Evolutionary conservation across 2,888 invertebrate genomes (phyloP).

Genomic region (Parnassius glacialis): DNA sequence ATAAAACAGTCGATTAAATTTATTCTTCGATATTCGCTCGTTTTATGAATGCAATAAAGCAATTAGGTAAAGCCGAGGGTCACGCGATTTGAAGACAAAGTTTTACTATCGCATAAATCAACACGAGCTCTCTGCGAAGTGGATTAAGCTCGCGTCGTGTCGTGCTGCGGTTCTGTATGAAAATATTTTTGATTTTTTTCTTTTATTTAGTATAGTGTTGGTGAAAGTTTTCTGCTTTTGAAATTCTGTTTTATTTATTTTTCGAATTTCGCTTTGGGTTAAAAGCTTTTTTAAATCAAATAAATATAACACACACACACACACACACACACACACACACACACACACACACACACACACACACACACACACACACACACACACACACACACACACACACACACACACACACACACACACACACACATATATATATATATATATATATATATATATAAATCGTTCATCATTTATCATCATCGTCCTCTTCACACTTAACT

Average conservation of each 20-base stretch:
- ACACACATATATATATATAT: no score
- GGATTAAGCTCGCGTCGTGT: slow-evolving; percentile 19
- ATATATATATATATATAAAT: no score
- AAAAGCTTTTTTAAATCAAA: no score
- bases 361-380: no score
- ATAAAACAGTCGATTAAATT: slow-evolving; percentile 20
- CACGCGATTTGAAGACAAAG: slow-evolving; percentile 23
- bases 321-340: no score
- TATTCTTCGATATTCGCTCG: slow-evolving; percentile 18
- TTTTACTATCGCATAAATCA: slow-evolving; percentile 26
- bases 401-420: no score
- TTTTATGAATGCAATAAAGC: slow-evolving; percentile 27
- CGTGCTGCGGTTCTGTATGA: slow-evolving; percentile 15
- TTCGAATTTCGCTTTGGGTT: no score
- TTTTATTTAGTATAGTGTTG: slow-evolving; percentile 17
- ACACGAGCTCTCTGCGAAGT: slow-evolving; percentile 14
- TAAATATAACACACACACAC: no score
- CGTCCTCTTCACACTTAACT: no score
- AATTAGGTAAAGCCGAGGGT: slow-evolving; percentile 23
- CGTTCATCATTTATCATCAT: no score
- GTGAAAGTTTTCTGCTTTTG: slow-evolving; percentile 13
- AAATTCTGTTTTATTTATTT: not conserved
- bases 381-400: no score
- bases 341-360: no score
- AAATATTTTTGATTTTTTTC: slow-evolving; percentile 14